A percentile compares a stretch with the other conserved stretches of the same genome.
phyloP scores from a whole-genome alignment of 2,888 invertebrate species.

The Chymomyza caudatula region DNA sequence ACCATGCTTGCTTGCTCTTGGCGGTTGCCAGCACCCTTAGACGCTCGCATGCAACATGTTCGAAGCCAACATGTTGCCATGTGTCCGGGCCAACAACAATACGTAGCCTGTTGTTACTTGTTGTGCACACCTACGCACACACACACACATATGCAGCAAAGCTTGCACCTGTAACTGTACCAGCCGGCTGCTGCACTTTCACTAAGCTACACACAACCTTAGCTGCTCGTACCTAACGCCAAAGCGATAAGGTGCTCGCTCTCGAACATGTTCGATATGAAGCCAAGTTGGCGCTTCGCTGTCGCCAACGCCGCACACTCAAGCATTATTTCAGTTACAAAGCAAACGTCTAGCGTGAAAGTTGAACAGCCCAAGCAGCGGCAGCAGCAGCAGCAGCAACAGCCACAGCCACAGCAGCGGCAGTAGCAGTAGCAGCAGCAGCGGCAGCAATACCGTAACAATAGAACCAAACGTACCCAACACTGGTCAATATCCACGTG shows the following conservation, averaged over 20 bases:
- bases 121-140: neutral
- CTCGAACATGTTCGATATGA: neutral
- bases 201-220: neutral
- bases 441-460: slow-evolving; percentile 23
- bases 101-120: neutral
- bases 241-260: neutral
- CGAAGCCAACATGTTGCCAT: slow-evolving; percentile 52
- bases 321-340: slow-evolving; percentile 58
- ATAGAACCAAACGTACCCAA: slow-evolving; percentile 17
- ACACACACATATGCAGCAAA: neutral
- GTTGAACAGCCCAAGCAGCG: slow-evolving; percentile 40
- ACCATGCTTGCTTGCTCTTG: neutral
- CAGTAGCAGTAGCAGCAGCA: slow-evolving; percentile 18
- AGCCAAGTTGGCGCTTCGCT: neutral
- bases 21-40: no score
- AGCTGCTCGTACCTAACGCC: neutral
- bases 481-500: slow-evolving; percentile 9
- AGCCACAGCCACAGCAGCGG: slow-evolving; percentile 29
- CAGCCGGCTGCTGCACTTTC: neutral
- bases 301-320: slow-evolving; percentile 13
- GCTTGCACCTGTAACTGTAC: neutral
- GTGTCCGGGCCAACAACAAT: neutral
- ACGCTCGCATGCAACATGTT: neutral
- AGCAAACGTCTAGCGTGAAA: slow-evolving; percentile 66
- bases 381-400: slow-evolving; percentile 3